A percentile compares a stretch with the other conserved stretches of the same genome.
These are phyloP conservation scores for Shinisaurus crocodilurus DNA, from an alignment of 2,113 vertebrate species.

Conservation along the genomic window DNA sequence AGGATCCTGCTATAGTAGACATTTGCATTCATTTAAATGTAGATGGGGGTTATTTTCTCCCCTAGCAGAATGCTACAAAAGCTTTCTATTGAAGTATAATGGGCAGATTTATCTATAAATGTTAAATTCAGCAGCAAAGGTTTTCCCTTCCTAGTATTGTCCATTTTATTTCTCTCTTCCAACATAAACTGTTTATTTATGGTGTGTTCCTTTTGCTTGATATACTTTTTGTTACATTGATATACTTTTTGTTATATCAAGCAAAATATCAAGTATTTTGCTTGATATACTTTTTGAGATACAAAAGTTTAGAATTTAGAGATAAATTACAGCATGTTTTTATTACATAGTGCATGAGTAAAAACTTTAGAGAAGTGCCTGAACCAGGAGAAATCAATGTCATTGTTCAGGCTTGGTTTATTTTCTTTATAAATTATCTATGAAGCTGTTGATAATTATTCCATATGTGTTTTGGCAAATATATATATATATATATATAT, in stretches of 20 bases:
- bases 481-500: not conserved
- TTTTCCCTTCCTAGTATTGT: constrained; percentile 67
- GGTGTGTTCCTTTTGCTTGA: constrained; percentile 73
- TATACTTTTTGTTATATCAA: too few relatives aligned
- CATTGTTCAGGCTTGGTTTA: constrained; percentile 9
- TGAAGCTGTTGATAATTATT: not conserved
- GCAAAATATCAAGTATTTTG: too few relatives aligned
- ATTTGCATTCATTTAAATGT: constrained; percentile 77
- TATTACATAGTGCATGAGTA: constrained; percentile 53
- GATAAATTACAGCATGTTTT: constrained; percentile 68
- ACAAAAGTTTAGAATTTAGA: constrained; percentile 66
- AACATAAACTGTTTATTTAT: constrained; percentile 78
- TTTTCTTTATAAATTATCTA: constrained; percentile 9
- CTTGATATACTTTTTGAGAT: constrained; percentile 61
- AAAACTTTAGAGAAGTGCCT: constrained; percentile 53
- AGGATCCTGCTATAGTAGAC: constrained; percentile 70
- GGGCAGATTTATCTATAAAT: constrained; percentile 77
- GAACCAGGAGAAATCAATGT: constrained; percentile 44
- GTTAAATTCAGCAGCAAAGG: constrained; percentile 69
- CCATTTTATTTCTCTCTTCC: constrained; percentile 72
- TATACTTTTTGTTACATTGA: constrained; percentile 64
- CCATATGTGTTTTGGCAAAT: constrained; percentile 32
- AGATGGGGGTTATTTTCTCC: constrained; percentile 66
- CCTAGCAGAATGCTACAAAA: constrained; percentile 73
- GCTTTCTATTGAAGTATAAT: constrained; percentile 73